Percentiles rank a stretch among this genome's conserved stretches.
Conservation (phyloP, 1,140 invertebrate species). For the Bombyx mandarina region DNA sequence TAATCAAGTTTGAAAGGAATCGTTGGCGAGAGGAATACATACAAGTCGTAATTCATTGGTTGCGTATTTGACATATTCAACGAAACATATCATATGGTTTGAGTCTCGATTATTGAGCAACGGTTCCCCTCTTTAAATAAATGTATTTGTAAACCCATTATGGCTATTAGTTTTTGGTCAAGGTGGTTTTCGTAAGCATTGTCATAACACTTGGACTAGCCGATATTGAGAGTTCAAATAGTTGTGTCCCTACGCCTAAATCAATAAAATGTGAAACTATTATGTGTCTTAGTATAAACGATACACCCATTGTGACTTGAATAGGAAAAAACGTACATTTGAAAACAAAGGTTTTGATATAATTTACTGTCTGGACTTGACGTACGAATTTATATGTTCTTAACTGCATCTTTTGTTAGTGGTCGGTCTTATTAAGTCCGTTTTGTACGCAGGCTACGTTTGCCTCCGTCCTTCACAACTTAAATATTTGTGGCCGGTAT, state of each 20-base stretch:
- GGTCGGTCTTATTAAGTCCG: conserved; percentile 24
- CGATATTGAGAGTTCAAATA: conserved; percentile 9
- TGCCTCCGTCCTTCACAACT: conserved; percentile 36
- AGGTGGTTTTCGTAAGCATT: conserved; percentile 52
- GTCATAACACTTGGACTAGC: conserved; percentile 21
- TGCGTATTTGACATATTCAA: no score
- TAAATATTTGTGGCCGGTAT: conserved; percentile 27
- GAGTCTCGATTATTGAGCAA: conserved; percentile 42
- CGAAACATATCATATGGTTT: conserved; percentile 15
- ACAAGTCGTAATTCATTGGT: no score
- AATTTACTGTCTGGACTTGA: conserved; percentile 4
- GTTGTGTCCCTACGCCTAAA: background rate
- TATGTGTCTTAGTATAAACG: no score
- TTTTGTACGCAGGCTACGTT: conserved; percentile 42
- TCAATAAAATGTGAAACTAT: no score
- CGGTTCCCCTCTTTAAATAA: conserved; percentile 37
- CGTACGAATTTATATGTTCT: conserved; percentile 8
- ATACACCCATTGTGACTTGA: conserved; percentile 13
- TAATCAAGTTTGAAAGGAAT: no score
- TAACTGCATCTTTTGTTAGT: conserved; percentile 12
- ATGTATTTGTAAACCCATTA: conserved; percentile 58
- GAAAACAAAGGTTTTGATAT: conserved; percentile 17
- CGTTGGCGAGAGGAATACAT: no score
- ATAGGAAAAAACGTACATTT: conserved; percentile 12
- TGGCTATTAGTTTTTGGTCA: conserved; percentile 45